Conservation (phyloP, 2,113 vertebrate species). For the Antechinus flavipes region DNA sequence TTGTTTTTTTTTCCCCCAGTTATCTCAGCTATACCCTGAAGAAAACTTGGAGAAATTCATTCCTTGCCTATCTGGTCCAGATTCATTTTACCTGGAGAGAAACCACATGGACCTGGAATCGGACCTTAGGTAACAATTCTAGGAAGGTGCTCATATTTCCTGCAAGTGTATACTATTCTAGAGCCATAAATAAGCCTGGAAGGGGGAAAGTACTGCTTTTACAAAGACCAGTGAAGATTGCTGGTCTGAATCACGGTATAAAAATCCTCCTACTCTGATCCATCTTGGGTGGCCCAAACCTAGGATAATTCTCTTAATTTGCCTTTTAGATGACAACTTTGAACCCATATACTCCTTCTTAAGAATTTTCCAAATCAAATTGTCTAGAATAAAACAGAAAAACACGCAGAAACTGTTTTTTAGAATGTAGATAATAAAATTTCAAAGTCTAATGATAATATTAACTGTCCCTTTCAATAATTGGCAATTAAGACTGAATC, state of each 20-base stretch:
- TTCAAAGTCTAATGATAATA: background rate
- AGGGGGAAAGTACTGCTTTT: background rate
- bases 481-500: background rate
- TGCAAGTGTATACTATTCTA: background rate
- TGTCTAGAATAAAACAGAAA: background rate
- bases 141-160: background rate
- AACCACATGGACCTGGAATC: slow-evolving; percentile 88
- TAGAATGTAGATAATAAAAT: background rate
- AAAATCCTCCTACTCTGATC: background rate
- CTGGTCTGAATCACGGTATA: background rate
- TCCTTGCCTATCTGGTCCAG: slow-evolving; percentile 86
- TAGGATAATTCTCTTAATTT: background rate
- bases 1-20: slow-evolving; percentile 72
- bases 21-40: slow-evolving; percentile 88
- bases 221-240: background rate
- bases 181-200: background rate
- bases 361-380: background rate
- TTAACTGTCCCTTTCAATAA: fast-evolving
- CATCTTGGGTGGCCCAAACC: background rate
- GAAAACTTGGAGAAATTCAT: slow-evolving; percentile 89
- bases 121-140: slow-evolving; percentile 86
- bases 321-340: background rate
- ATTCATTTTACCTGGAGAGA: slow-evolving; percentile 86
- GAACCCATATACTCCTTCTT: background rate
- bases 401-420: background rate